Percentiles rank a stretch among this genome's conserved stretches.
These are phyloP conservation scores for Nestor notabilis DNA, from an alignment of 2,113 vertebrate species.

Conservation along the genomic window DNA sequence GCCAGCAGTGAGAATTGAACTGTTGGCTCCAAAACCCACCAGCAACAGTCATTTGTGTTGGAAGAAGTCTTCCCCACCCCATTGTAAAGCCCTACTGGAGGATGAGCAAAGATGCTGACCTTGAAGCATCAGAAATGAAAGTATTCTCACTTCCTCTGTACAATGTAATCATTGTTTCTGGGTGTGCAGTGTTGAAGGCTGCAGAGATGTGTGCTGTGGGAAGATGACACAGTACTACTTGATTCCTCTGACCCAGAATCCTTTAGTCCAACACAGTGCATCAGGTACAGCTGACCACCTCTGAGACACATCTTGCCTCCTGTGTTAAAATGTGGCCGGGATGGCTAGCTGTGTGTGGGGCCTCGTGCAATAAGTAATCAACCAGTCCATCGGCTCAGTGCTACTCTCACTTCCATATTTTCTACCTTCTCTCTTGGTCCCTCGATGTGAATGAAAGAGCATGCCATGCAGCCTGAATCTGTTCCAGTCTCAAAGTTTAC, in stretches of 20 bases:
- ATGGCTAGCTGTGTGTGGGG: not conserved
- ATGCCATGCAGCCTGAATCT: not conserved
- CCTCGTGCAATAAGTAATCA: not conserved
- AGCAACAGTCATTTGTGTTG: not conserved
- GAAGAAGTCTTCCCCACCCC: not conserved
- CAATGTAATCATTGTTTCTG: not conserved
- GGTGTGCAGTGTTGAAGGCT: not conserved
- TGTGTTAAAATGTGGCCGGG: not conserved
- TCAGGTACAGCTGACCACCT: not conserved
- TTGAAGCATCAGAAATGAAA: not conserved
- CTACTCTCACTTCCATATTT: not conserved
- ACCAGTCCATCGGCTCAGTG: not conserved
- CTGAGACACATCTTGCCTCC: not conserved
- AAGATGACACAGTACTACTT: not conserved
- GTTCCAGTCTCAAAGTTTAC: conserved; percentile 6
- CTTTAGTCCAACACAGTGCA: not conserved
- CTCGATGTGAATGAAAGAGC: not conserved
- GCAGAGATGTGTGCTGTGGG: not conserved
- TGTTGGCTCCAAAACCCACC: not conserved
- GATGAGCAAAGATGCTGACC: not conserved
- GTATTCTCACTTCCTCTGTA: not conserved
- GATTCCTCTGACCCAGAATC: not conserved
- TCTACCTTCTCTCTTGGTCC: not conserved
- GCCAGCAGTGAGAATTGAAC: not conserved
- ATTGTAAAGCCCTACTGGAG: not conserved